These are phyloP conservation scores for Phalanger gymnotis DNA, from an alignment of 2,797 vertebrate species.

Conservation along the genomic window DNA sequence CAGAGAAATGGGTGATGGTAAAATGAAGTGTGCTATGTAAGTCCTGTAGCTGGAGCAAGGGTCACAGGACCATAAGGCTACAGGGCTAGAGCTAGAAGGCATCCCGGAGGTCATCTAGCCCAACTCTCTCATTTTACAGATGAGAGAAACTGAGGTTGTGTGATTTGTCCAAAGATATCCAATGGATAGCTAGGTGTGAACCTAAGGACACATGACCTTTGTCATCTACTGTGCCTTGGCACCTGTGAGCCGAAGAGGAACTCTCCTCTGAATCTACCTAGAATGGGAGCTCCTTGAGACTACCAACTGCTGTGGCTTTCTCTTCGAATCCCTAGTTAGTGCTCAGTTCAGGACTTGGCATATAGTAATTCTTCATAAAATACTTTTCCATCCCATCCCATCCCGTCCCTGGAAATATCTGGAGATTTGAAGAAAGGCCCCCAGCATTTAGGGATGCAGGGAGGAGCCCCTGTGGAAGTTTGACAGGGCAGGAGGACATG, in stretches of 20 bases:
- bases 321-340: not conserved
- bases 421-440: not conserved
- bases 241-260: not conserved
- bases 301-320: not conserved
- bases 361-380: not conserved
- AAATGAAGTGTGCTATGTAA: not conserved
- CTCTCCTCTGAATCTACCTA: not conserved
- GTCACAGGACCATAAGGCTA: not conserved
- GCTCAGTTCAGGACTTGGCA: not conserved
- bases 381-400: not conserved
- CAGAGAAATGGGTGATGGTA: not conserved
- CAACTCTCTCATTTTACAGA: not conserved
- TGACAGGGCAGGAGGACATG: not conserved
- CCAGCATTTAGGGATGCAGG: not conserved
- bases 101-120: not conserved
- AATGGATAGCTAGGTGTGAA: not conserved
- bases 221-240: not conserved
- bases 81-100: not conserved
- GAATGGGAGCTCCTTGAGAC: not conserved
- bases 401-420: not conserved
- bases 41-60: not conserved
- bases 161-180: not conserved
- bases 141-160: not conserved
- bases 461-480: not conserved
- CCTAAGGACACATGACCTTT: not conserved